These are phyloP conservation scores for Bos taurus DNA, from an alignment of 2,113 vertebrate genomes.

Conservation along the genomic window DNA sequence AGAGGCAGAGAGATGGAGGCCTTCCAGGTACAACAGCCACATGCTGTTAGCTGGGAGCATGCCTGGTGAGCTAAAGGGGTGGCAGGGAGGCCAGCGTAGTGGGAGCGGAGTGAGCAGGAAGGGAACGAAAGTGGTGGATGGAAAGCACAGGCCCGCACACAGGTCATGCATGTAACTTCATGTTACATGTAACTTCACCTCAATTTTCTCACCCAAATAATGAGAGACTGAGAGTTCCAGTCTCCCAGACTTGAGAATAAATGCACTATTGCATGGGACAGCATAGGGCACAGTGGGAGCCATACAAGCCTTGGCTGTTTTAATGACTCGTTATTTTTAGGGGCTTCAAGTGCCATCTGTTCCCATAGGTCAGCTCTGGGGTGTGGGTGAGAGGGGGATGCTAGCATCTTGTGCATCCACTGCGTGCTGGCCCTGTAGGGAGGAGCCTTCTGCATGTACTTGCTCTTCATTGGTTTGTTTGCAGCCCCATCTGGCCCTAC, in stretches of 20 bases:
- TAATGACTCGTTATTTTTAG: background rate
- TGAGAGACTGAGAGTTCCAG: background rate
- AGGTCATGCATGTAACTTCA: background rate
- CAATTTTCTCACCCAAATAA: background rate
- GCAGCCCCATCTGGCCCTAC: background rate
- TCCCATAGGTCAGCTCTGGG: background rate
- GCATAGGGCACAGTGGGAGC: background rate
- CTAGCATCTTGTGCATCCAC: accelerated
- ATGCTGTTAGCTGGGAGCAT: background rate
- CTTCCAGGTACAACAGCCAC: background rate
- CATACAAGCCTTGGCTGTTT: background rate
- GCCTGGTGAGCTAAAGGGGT: background rate
- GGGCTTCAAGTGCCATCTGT: background rate
- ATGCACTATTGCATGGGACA: background rate
- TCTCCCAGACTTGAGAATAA: background rate
- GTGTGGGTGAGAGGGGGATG: background rate
- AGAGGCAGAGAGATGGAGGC: background rate
- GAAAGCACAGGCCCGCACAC: background rate
- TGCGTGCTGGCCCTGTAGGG: background rate
- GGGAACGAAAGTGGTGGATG: background rate
- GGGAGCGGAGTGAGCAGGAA: background rate
- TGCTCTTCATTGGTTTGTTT: background rate
- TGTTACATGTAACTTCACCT: background rate
- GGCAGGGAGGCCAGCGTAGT: background rate
- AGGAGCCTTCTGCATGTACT: background rate